Evolutionary conservation across 2,888 invertebrate species (phyloP).

Genomic region (Calliopum simillimum): DNA sequence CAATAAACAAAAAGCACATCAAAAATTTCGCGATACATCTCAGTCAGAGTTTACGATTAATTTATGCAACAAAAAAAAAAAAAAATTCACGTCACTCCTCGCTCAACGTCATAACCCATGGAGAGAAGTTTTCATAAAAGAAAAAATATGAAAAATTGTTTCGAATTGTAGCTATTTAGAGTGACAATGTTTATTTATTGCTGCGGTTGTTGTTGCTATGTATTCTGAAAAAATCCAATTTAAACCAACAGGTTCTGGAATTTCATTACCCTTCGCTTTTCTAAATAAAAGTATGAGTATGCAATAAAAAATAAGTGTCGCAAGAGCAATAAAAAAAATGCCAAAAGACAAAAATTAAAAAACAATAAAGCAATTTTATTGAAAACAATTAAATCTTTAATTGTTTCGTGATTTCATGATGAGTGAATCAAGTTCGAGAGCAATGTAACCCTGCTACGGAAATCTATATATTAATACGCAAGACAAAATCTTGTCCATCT

Average conservation of each 20-base stretch:
- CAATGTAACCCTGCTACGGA: too few species aligned
- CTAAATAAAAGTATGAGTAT: neutral
- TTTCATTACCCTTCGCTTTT: constrained; percentile 1
- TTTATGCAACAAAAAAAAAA: too few species aligned
- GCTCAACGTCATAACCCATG: neutral
- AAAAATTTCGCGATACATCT: too few species aligned
- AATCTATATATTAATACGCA: too few species aligned
- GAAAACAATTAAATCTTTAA: too few species aligned
- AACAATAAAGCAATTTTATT: too few species aligned
- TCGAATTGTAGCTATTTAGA: neutral
- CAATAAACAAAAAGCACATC: too few species aligned
- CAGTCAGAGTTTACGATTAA: too few species aligned
- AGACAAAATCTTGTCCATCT: too few species aligned
- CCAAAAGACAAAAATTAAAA: too few species aligned
- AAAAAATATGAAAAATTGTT: neutral
- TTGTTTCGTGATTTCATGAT: too few species aligned
- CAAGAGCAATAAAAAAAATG: neutral
- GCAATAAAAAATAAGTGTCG: neutral
- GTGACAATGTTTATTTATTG: neutral
- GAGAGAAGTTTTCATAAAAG: neutral
- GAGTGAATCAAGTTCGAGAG: too few species aligned
- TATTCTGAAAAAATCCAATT: neutral
- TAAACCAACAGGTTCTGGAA: neutral
- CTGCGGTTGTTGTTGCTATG: neutral
- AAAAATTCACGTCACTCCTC: neutral